Evolutionary conservation across 2,113 vertebrate species (phyloP).

Genomic region (Bubo bubo): DNA sequence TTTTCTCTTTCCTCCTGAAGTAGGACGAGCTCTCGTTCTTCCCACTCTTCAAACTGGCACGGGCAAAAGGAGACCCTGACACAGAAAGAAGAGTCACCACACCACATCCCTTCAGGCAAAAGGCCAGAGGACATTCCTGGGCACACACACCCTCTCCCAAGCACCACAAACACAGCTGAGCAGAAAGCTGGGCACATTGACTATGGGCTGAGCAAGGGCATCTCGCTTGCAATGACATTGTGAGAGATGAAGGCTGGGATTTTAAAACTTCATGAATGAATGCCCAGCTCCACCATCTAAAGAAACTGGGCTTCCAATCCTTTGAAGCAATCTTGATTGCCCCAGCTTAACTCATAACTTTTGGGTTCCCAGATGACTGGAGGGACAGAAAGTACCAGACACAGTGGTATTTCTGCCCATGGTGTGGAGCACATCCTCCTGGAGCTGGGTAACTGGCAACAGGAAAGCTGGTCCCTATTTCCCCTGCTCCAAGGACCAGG

Average conservation of each 20-base stretch:
- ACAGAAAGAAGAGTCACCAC: constrained; percentile 20
- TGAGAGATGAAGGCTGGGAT: not conserved
- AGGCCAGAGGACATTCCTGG: not conserved
- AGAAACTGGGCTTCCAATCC: not conserved
- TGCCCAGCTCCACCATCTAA: not conserved
- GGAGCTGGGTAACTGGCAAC: not conserved
- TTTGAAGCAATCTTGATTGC: not conserved
- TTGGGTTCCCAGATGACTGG: not conserved
- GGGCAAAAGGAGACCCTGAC: constrained; percentile 90
- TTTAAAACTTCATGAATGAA: not conserved
- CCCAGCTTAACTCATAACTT: not conserved
- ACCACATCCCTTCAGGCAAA: not conserved
- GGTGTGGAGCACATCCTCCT: not conserved
- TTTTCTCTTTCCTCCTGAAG: constrained; percentile 92
- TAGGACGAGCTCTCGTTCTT: constrained; percentile 92
- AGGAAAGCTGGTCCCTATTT: not conserved
- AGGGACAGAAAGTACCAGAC: not conserved
- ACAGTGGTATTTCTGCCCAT: accelerated
- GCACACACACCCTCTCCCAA: not conserved
- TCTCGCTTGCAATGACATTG: not conserved
- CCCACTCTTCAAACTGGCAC: constrained; percentile 88
- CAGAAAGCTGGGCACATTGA: not conserved
- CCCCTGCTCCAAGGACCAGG: not conserved
- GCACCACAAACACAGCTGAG: not conserved
- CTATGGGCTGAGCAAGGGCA: not conserved